Evolutionary conservation across 2,888 invertebrate species (phyloP), one percentile per base, ranked within the genome.

Genomic region (Torymus tubicola): DNA sequence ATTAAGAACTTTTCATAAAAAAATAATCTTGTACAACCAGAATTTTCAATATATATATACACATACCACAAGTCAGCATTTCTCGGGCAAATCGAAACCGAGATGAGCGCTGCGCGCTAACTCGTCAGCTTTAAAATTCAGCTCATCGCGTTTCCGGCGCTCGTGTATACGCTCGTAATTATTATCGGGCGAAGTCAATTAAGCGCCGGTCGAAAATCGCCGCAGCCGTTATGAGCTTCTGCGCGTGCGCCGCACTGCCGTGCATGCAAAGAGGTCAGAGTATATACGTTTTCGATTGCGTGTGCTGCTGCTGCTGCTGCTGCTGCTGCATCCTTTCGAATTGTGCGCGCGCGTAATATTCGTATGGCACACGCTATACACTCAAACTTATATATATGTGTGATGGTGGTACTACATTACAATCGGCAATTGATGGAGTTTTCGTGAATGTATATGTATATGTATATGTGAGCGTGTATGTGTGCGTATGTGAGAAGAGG

Each of bases 281-380:
- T 42, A 42, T 42, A 42, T 42, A 42, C 42, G 42, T 42, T 63
- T 73, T 61, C 68, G 61, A 10, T 5, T 42, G 42, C 21, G 21
- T 21, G 21, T 21, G 2, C 21, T 21, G 21, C 21, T 21, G 21
- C 21, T 21, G 2, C 21, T 21, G 21, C 21, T 21, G 21, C 21
- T 42, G 42, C 42, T 31, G 42, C 42, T 42, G 53, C 16, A 21
- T 74, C 64, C 70, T 76, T 52, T 75, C 57, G 60, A 76, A 72
- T 80, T 76, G 75, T 76, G 75, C 61, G 71, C 76, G 72, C 57
- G n/a, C 55, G 64, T 16, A 21, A 69, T 60, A 65, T 80, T 61
- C 72, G 18, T n/a, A n/a, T 18, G 67, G n/a, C 70, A 64, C 70
- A 64, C 67, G 58, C 16, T 42, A 42, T 42, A 31, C 8, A 31